Evolutionary conservation across 2,113 vertebrate genomes (phyloP).

Genomic region (Theristicus caerulescens): DNA sequence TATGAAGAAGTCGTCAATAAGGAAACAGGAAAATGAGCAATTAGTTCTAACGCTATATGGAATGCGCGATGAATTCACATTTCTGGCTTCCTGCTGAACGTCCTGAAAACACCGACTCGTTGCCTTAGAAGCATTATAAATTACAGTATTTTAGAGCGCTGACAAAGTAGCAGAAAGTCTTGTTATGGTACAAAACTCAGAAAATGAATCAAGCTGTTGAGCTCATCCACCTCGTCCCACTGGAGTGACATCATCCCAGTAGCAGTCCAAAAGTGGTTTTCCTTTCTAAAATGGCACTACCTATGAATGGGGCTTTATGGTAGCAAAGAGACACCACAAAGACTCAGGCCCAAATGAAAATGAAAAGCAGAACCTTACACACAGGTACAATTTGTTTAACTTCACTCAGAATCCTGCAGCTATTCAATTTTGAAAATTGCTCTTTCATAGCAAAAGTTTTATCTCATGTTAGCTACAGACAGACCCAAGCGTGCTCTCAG

Average conservation of each 20-base stretch:
- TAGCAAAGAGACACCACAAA: neutral
- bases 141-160: neutral
- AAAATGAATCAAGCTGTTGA: neutral
- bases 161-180: constrained; percentile 29
- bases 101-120: neutral
- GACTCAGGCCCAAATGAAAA: neutral
- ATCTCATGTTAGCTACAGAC: neutral
- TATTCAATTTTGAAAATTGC: neutral
- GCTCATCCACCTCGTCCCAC: constrained; percentile 38
- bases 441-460: neutral
- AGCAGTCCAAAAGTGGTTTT: neutral
- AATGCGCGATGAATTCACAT: constrained; percentile 10
- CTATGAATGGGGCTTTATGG: neutral
- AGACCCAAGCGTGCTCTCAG: neutral
- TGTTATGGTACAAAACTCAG: constrained; percentile 5
- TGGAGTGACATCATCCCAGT: neutral
- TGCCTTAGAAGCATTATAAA: neutral
- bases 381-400: neutral
- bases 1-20: neutral
- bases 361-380: neutral
- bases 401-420: neutral
- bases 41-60: neutral
- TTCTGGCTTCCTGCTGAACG: neutral
- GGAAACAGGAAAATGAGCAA: neutral
- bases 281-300: neutral